Conservation (phyloP, 37 sponge, comb jelly and placozoan genomes). For the Chondrilla cf. caribensis region DNA sequence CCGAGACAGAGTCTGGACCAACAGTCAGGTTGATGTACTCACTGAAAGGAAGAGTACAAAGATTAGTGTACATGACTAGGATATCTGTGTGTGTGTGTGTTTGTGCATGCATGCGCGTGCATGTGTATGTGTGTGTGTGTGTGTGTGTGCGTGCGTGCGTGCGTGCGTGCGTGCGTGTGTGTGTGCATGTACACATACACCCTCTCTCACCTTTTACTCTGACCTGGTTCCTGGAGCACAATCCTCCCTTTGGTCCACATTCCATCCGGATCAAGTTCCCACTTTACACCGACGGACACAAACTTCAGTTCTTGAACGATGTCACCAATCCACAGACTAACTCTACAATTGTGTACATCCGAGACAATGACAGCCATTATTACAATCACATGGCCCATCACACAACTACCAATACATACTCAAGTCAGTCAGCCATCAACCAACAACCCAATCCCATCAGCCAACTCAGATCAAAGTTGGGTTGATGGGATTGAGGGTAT, state of each 20-base stretch:
- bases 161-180: not conserved
- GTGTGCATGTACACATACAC: not conserved
- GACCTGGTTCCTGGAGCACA: not conserved
- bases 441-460: no score
- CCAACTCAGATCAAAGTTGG: no score
- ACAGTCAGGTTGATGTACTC: not conserved
- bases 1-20: not conserved
- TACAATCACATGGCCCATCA: no score
- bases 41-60: not conserved
- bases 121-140: not conserved
- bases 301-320: not conserved
- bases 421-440: no score
- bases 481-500: no score
- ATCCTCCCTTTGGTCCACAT: not conserved
- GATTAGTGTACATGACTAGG: not conserved
- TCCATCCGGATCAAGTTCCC: conserved; percentile 2
- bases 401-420: no score
- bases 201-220: conserved; percentile 1
- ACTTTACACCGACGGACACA: not conserved
- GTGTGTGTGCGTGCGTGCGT: not conserved
- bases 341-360: no score
- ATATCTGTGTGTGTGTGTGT: not conserved
- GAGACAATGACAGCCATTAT: no score
- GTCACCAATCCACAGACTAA: conserved; percentile 7
- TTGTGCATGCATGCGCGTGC: not conserved